Base-by-base conservation (phyloP, 1,140 invertebrate genomes). In the Lucilia sericata region DNA sequence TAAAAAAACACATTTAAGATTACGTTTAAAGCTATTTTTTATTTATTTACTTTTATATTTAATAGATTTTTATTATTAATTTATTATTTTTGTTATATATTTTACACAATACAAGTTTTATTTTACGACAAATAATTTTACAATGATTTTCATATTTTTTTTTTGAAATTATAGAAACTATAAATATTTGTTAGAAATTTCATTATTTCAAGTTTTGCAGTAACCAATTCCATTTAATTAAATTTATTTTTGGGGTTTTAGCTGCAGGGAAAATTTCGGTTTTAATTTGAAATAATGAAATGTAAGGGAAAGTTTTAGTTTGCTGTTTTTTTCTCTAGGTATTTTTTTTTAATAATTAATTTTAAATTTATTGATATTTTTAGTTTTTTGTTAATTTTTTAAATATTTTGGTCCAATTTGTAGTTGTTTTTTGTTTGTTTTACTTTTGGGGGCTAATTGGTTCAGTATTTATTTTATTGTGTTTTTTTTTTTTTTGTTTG, bases 371-470 rank as follows among this genome's bases (percentile, higher is more conserved):
- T 42, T 42, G 42, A 42, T 42, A 42, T 8, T 42, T 42, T 42
- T 36, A 36, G 3, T 60, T n/a, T 65, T 25, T 74, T 76, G 0
- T 14, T 75, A 34, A 42, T 75, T 75, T 75, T 17, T n/a, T 60
- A n/a, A 60, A n/a, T n/a, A n/a, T 60, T 60, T 78, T 78, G 75
- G 75, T 78, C 75, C 75, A 78, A 78, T 78, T 78, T 78, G n/a
- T 47, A 78, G n/a, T 30, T 42, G 34, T 9, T 17, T 19, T n/a
- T 75, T 10, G 5, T n/a, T 75, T 47, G 34, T 47, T 36, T 42
- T 47, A 10, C 47, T 78, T 78, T 47, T 78, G n/a, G 14, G 14
- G 8, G 34, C 75, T 78, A 78, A 78, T 78, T 78, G 75, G 75
- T 78, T 42, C 75, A 78, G n/a, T n/a, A n/a, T n/a, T 17, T 60